Base-by-base conservation (phyloP, 2,113 vertebrate genomes). In the Alosa alosa region DNA sequence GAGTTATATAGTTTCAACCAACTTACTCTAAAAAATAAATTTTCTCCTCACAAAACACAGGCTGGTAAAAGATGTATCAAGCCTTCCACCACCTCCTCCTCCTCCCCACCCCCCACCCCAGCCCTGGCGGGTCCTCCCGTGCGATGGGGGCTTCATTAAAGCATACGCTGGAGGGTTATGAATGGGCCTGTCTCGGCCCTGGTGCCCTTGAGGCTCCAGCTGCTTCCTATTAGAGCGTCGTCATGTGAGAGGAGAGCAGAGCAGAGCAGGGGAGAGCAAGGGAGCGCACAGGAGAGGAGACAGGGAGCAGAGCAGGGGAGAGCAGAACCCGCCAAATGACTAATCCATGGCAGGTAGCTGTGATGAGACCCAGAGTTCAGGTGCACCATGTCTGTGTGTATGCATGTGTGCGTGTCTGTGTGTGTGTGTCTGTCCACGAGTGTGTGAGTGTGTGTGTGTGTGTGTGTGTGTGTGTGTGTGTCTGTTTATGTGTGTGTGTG, bases 141-240 rank as follows among this genome's bases (percentile, higher is more conserved):
- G 22, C 25, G 60, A 60, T 39, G 72, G 72, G 25, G 72, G 25
- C 93, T 94, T 95, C 94, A 94, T 95, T 94, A 94, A 94, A 94
- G 90, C 92, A 92, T 92, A 93, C 91, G 50, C 55, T 86, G 89
- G 92, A 93, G 92, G 92, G 92, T 95, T 96, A 96, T 95, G 94
- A 96, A 95, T 95, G 95, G 91, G 91, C 89, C 91, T 93, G 94
- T 94, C 94, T 95, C 91, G 92, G 87, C 91, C 83, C 46, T 90
- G 90, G 91, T 50, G 84, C 92, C 93, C 93, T 94, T 93, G 93
- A 94, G 92, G 91, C 90, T 81, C 93, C 95, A 95, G 95, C 94
- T 96, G 95, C 92, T 95, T 95, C 93, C 90, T 92, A 95, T 96
- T 95, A 96, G 91, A 82, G 55, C 84, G 88, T 91, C 89, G 85